Evolutionary conservation across 1,140 invertebrate genomes (phyloP).

Genomic region (Portunus trituberculatus): DNA sequence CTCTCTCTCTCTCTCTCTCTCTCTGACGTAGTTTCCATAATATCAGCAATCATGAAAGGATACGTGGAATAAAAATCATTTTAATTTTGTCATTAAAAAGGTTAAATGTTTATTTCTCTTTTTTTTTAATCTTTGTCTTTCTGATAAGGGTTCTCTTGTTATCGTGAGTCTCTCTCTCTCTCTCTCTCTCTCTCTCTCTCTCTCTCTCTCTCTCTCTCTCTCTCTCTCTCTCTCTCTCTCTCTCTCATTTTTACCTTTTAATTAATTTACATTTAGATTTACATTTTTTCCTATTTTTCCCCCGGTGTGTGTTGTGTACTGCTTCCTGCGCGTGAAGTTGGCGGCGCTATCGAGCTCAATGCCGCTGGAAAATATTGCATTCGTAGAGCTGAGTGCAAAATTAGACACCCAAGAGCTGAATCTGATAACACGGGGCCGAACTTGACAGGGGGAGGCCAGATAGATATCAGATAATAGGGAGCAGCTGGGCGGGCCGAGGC

Average conservation of each 20-base stretch:
- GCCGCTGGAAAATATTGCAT: background rate
- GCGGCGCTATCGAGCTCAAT: background rate
- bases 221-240: slow-evolving; percentile 58
- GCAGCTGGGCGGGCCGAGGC: background rate
- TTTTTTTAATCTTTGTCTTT: no score
- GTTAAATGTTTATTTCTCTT: no score
- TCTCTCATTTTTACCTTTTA: background rate
- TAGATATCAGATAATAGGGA: background rate
- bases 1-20: no score
- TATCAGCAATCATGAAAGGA: no score
- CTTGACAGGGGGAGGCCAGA: background rate
- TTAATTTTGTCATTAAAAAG: no score
- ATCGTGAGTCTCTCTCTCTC: background rate
- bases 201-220: slow-evolving; percentile 49
- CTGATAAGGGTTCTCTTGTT: no score
- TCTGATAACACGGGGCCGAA: background rate
- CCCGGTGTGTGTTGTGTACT: background rate
- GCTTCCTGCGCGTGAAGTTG: background rate
- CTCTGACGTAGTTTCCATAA: no score
- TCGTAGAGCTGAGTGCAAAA: background rate
- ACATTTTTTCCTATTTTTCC: background rate
- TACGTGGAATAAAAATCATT: no score
- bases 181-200: slow-evolving; percentile 45
- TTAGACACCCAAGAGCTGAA: background rate
- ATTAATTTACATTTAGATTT: background rate